Percentiles rank a stretch among this genome's conserved stretches.
phyloP scores from a whole-genome alignment of 2,888 invertebrate species.

The Papilio protenor region DNA sequence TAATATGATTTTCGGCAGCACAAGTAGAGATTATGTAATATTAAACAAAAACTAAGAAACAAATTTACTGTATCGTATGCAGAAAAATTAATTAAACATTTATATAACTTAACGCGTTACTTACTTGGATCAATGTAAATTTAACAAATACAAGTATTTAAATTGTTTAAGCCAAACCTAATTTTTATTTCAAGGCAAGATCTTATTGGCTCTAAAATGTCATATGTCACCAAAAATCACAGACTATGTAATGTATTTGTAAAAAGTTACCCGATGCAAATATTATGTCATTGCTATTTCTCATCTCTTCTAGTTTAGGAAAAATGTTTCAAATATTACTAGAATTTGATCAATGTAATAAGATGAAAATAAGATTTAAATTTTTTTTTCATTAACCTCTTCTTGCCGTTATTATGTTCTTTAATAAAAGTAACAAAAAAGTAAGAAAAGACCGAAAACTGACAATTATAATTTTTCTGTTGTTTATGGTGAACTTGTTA shows the following conservation, averaged over 20 bases:
- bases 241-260: background rate
- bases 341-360: background rate
- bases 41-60: constrained; percentile 19
- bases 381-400: background rate
- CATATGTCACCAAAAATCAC: constrained; percentile 8
- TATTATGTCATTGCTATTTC: background rate
- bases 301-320: background rate
- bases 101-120: background rate
- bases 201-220: constrained; percentile 8
- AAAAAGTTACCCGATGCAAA: background rate
- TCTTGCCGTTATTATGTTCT: background rate
- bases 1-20: constrained; percentile 1
- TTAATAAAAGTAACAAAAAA: background rate
- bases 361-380: background rate
- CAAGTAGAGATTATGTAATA: constrained; percentile 38
- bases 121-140: constrained; percentile 26
- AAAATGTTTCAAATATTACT: background rate
- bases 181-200: constrained; percentile 2
- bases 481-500: background rate
- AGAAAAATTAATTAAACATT: background rate
- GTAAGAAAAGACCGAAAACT: background rate
- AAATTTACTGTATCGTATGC: background rate
- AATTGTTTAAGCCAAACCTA: constrained; percentile 4
- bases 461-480: background rate
- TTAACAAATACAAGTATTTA: constrained; percentile 3